Evolutionary conservation across 2,888 invertebrate genomes (phyloP).

Genomic region (Autographa pulchrina): DNA sequence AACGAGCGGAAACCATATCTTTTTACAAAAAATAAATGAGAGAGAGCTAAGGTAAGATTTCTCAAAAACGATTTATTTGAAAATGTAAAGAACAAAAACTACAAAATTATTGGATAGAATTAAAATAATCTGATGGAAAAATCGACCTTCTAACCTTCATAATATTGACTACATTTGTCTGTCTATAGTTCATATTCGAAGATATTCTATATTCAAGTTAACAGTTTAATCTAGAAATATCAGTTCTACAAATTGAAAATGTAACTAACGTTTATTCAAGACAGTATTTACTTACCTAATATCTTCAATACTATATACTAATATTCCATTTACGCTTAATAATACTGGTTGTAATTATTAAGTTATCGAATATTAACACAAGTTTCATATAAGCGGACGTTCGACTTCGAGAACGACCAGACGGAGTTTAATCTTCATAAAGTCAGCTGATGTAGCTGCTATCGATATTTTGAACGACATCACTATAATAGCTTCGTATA

Average conservation of each 20-base stretch:
- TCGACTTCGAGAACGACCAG: conserved; percentile 20
- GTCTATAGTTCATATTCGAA: no score
- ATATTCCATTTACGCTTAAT: neutral
- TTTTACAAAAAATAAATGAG: conserved; percentile 7
- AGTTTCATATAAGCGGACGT: conserved; percentile 39
- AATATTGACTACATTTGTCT: no score
- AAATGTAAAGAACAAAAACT: no score
- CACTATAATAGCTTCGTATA: conserved; percentile 23
- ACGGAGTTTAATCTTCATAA: conserved; percentile 53
- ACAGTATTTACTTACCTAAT: neutral
- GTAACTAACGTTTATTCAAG: conserved; percentile 8
- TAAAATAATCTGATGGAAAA: conserved; percentile 5
- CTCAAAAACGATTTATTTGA: neutral
- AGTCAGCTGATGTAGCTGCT: conserved; percentile 35
- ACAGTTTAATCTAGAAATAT: no score
- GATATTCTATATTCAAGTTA: no score
- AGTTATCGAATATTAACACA: conserved; percentile 44
- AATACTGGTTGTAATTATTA: conserved; percentile 16
- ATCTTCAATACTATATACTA: neutral
- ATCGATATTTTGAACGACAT: conserved; percentile 32
- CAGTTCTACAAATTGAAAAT: no score
- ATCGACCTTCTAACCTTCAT: no score
- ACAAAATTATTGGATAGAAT: no score
- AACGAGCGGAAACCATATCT: conserved; percentile 23
- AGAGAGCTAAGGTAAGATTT: neutral